Base-by-base conservation (phyloP, 2,797 vertebrate species). In the Danio albolineatus region DNA sequence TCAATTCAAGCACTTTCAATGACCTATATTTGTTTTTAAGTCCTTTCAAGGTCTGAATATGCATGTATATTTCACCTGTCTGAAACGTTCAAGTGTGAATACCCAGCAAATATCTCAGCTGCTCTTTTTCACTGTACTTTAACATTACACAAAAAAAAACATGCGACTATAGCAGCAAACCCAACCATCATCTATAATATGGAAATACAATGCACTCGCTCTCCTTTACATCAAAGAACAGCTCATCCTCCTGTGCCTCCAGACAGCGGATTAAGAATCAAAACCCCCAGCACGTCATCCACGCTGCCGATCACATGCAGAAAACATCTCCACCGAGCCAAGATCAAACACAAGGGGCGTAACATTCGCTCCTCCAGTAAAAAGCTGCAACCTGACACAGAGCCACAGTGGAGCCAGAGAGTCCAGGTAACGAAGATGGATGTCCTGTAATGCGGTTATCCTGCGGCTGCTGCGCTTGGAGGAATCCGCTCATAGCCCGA, bases 381-480 rank as follows among this genome's bases (percentile, higher is more conserved):
- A 80, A 61, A 28, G 69, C 28, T 64, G 51, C 41, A 79, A 75
- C 51, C 43, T 12, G 69, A 77, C 51, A 53, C 73, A 14, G 44
- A 76, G 57, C 78, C 78, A 46, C 61, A 39, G 16, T 36, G 66
- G 74, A 78, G 79, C 70, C 78, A 53, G 44, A 60, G 14, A 54
- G 82, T 44, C 14, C 62, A 64, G 59, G 66, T 81, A 85, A 85
- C 57, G 69, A 84, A 80, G 77, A 78, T 56, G 21, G 78, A 81
- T 81, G 66, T 62, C 54, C 77, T 36, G 41, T 83, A 86, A 86
- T 82, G 73, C 76, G 61, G 84, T 87, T 86, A 79, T 17, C 28
- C 44, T 73, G 57, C 56, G 66, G 80, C 14, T 38, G 76, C 73
- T 66, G 77, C 56, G 43, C 51, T 28, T 41, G 38, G 41, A 72